phyloP scores from a whole-genome alignment of 2,797 vertebrate species.

The Spinus pinus region DNA sequence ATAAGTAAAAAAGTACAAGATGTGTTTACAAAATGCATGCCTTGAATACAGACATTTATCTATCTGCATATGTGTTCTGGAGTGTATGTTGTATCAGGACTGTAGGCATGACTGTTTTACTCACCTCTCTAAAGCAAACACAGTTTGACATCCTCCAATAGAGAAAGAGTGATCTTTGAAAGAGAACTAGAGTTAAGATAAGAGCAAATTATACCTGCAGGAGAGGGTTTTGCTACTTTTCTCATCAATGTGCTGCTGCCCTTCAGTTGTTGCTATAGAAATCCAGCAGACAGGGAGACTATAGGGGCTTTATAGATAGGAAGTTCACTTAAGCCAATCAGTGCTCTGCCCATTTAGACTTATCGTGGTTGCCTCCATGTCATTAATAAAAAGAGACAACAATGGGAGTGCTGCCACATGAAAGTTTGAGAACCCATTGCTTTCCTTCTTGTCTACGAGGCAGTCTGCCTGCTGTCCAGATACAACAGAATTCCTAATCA shows the following conservation, averaged over 20 bases:
- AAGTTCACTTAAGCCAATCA: slow-evolving; percentile 10
- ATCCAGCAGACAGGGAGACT: background rate
- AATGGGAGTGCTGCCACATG: background rate
- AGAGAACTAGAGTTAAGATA: background rate
- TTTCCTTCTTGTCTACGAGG: background rate
- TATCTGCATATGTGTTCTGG: background rate
- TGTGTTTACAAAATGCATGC: background rate
- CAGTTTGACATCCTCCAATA: background rate
- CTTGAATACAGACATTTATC: background rate
- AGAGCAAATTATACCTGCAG: background rate
- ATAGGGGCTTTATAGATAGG: background rate
- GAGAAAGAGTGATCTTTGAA: background rate
- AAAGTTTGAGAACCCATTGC: background rate
- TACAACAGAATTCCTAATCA: slow-evolving; percentile 13
- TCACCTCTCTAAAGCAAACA: background rate
- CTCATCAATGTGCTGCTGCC: background rate
- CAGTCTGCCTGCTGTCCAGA: background rate
- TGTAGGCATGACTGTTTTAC: background rate
- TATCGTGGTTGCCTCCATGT: background rate
- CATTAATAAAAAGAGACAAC: slow-evolving; percentile 1
- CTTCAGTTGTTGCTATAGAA: slow-evolving; percentile 14
- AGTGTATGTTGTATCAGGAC: background rate
- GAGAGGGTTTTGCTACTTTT: background rate
- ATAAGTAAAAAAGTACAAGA: background rate
- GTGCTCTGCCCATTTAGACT: background rate